Evolutionary conservation across 1,140 invertebrate genomes (phyloP).

Genomic region (Sycophaga agraensis): DNA sequence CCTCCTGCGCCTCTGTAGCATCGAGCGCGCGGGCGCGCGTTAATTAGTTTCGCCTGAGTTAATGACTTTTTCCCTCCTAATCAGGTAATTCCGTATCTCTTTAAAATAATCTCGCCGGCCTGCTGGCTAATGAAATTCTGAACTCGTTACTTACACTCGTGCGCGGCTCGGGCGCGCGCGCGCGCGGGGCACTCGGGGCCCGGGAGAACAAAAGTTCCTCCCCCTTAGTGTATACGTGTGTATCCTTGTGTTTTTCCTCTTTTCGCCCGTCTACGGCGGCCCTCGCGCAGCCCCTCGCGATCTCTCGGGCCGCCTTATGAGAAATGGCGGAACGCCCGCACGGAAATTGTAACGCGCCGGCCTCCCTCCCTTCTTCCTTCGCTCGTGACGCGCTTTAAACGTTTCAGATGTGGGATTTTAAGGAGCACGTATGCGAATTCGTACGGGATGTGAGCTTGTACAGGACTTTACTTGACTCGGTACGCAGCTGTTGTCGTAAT

Average conservation of each 20-base stretch:
- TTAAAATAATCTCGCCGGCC: slow-evolving; percentile 60
- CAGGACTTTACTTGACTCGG: too few species aligned
- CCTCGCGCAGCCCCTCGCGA: slow-evolving; percentile 1
- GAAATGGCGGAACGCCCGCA: slow-evolving; percentile 20
- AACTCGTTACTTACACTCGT: slow-evolving; percentile 59
- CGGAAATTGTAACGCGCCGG: slow-evolving; percentile 16
- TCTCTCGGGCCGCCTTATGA: not conserved
- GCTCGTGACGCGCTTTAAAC: not conserved
- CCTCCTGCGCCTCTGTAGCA: slow-evolving; percentile 16
- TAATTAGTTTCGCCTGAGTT: slow-evolving; percentile 60
- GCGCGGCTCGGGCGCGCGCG: slow-evolving; percentile 13
- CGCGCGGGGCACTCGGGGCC: not conserved
- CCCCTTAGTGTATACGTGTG: not conserved
- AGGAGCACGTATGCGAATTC: too few species aligned
- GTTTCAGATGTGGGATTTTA: not conserved
- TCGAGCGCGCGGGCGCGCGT: slow-evolving; percentile 40
- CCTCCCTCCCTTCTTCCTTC: too few species aligned
- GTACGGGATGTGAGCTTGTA: too few species aligned
- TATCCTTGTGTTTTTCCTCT: slow-evolving; percentile 22
- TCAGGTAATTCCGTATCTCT: slow-evolving; percentile 60
- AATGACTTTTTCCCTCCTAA: slow-evolving; percentile 60
- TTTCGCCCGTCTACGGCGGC: not conserved
- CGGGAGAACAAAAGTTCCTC: slow-evolving; percentile 26
- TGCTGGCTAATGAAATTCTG: slow-evolving; percentile 58
- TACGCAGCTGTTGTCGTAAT: not conserved